Percentiles rank a stretch among this genome's conserved stretches.
phyloP scores from a whole-genome alignment of 2,113 vertebrate species.

The Calyptommatus sinebrachiatus region DNA sequence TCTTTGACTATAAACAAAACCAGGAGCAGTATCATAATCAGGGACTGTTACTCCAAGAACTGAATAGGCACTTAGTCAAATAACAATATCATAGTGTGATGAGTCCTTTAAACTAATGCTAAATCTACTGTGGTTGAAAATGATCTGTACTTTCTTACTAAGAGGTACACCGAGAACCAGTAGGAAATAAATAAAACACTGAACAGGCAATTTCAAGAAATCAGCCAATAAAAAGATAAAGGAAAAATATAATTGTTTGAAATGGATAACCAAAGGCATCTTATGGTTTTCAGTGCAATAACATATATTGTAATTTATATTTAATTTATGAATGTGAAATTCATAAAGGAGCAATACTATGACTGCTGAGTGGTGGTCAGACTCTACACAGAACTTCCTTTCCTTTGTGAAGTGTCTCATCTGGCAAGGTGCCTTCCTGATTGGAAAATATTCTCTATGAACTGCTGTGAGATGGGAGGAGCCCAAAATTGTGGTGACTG shows the following conservation, averaged over 20 bases:
- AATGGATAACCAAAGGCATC: background rate
- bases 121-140: background rate
- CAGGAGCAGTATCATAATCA: background rate
- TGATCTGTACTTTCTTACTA: background rate
- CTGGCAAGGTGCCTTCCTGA: background rate
- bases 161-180: background rate
- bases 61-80: background rate
- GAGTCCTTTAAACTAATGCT: background rate
- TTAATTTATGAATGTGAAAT: constrained; percentile 29
- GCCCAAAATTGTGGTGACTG: constrained; percentile 6
- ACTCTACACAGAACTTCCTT: background rate
- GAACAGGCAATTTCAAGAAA: constrained; percentile 28
- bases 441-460: background rate
- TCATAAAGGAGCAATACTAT: constrained; percentile 22
- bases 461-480: background rate
- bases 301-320: constrained; percentile 31
- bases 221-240: constrained; percentile 11
- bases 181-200: background rate
- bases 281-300: constrained; percentile 27
- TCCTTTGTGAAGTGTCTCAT: constrained; percentile 6
- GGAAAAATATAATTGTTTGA: constrained; percentile 17
- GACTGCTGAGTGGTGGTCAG: constrained; percentile 39
- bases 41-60: background rate
- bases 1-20: background rate
- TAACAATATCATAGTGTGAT: background rate